These are phyloP conservation scores for Phortica okadai DNA, from an alignment of 2,888 invertebrate genomes.

Conservation along the genomic window DNA sequence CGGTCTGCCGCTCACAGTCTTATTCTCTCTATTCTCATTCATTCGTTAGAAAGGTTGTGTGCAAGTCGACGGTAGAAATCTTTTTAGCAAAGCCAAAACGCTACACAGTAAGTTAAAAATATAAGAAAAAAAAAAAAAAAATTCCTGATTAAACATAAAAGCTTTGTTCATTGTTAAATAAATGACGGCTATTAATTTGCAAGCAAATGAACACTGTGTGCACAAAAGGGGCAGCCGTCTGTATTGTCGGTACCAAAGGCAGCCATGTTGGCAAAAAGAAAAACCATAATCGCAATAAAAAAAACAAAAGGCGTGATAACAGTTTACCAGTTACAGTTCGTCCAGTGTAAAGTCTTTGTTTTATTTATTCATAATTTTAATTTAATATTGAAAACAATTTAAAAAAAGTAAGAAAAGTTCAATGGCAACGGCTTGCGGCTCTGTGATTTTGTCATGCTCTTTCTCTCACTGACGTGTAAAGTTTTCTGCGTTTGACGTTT, in stretches of 20 bases:
- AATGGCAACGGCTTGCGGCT: neutral
- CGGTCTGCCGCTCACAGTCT: conserved; percentile 1
- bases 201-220: neutral
- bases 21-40: conserved; percentile 58
- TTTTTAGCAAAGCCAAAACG: neutral
- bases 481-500: neutral
- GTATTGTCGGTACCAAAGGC: neutral
- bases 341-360: neutral
- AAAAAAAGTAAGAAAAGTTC: neutral
- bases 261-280: conserved; percentile 63
- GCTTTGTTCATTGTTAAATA: neutral
- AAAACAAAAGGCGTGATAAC: neutral
- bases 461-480: neutral
- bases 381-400: neutral
- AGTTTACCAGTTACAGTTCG: neutral
- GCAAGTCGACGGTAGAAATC: neutral
- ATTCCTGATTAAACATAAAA: conserved; percentile 34
- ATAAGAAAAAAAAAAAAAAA: conserved; percentile 47
- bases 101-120: conserved; percentile 2
- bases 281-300: conserved; percentile 15
- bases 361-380: neutral
- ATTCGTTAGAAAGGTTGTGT: conserved; percentile 48
- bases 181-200: neutral
- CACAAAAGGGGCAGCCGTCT: neutral
- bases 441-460: neutral